Base-by-base conservation (phyloP, 2,888 invertebrate species). In the Steromphala cineraria region DNA sequence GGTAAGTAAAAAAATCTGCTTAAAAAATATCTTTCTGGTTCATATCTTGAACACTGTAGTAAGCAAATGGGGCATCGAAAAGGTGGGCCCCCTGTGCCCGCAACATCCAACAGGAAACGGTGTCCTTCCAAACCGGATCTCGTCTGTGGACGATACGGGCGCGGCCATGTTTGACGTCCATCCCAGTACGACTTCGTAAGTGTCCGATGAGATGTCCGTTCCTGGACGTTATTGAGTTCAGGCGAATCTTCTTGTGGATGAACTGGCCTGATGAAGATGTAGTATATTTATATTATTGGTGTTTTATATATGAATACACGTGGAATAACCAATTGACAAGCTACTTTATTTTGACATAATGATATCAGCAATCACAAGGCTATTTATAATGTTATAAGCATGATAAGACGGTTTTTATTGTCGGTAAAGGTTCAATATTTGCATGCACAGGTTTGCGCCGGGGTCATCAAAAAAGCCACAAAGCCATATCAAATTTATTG, bases 171-270 rank as follows among this genome's bases (percentile, higher is more conserved):
- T 36, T 28, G 17, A 28, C 4, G 28, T 74, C 71, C 17, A 40
- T 17, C 0, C 71, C 71, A 0, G 71, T 40, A 15, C 13, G 13
- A 19, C 40, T 36, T 17, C 40, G 10, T 10, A 74, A 36, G 21
- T 74, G 71, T 31, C 71, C 71, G 17, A 74, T 36, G 3, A 74
- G 36, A 21, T 46, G 36, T 4, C 46, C 71, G n/a, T 74, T 74
- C 21, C 71, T 74, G 71, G 13, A 74, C 13, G 17, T 74, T 5
- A 36, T 46, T 7, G 40, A 17, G 19, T 19, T 13, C 5, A 74
- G 71, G 31, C 46, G 36, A 21, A 80, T 67, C 28, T 77, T 77
- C 71, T 77, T 77, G 80, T 80, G 80, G 15, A 77, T 75, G 28
- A 80, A 80, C 67, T 77, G 80, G 56, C 80, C 80, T 80, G 80